Base-by-base conservation (phyloP, 2,113 vertebrate species). In the Uria lomvia region DNA sequence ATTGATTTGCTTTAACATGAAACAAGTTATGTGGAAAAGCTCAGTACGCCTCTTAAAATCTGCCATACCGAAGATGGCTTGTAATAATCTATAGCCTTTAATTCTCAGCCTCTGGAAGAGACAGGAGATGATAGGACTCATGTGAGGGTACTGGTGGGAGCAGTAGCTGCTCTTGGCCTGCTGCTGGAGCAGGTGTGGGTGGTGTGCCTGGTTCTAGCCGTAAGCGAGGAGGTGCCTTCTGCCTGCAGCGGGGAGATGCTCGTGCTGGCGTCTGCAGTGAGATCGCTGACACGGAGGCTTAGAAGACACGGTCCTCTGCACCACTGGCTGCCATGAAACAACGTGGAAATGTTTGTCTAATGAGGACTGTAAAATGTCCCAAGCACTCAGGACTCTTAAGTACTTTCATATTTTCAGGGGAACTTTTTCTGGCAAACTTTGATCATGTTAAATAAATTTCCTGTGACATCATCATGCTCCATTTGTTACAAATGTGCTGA, bases 401-500 rank as follows among this genome's bases (percentile, higher is more conserved):
- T 59, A 59, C 47, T 97, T 96, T 78, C 80, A 40, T 85, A 79
- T 53, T 87, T 96, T 62, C 53, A 81, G 72, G 30, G 77, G 49
- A 91, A 78, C 79, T 95, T 96, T 92, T 91, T 88, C 80, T 93
- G 85, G 84, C 88, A 85, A 92, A 86, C 87, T 94, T 96, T 90
- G 94, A 91, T 95, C 32, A 52, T 60, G 22, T 90, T 68, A 78
- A 90, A 96, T 94, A 77, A 78, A 95, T 94, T 94, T 93, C 88
- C 72, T 55, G 47, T 96, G 70, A 83, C 89, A 92, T 94, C 67
- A 68, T 79, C 84, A 90, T 1, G 29, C 77, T 91, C 40, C 78
- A 45, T 96, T 97, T 96, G 75, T 85, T 86, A 60, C 50, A 75
- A 91, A 93, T 86, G 74, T 89, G 92, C 93, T 97, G 90, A 97